Evolutionary conservation across 2,888 invertebrate genomes (phyloP), one percentile per base, ranked within the genome.

Genomic region (Cerastis leucographa): DNA sequence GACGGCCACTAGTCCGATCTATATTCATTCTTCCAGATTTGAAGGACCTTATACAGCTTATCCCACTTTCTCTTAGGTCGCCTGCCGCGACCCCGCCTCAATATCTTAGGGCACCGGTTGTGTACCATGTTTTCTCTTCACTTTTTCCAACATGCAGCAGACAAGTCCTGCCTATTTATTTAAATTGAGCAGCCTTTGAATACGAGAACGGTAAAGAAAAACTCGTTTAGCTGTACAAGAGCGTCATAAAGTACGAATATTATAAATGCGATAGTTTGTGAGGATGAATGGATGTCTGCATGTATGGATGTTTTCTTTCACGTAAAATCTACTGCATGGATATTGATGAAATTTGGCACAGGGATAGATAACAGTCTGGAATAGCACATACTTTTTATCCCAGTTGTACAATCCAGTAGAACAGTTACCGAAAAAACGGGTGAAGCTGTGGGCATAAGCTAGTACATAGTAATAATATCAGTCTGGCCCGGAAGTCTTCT

Each of bases 1-100:
- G 7, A 6, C n/a, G 11, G n/a, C 51, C 11, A 4, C 11, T 54
- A 1, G 1, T n/a, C 5, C 5, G 0, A 11, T 11, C n/a, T n/a
- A 2, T 54, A 0, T n/a, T 54, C 9, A 8, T 4, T 11, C n/a
- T n/a, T 54, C 11, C 11, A 9, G 11, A 11, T n/a, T 54, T 9
- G 22, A 22, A 9, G 22, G 51, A 51, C 22, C 22, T 2, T 54
- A n/a, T n/a, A 1, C n/a, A 54, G 51, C 22, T n/a, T 54, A 54
- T 54, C 3, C 4, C 2, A 7, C 22, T 22, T 22, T 51, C 22
- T 22, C 51, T 51, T 22, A 22, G 8, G 49, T 8, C 0, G 8
- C 51, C 3, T 9, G 19, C 19, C 9, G 22, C 0, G 22, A 51
- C 22, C 49, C 22, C 22, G 22, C 51, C 51, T 51, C 51, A 19